Conservation (phyloP, 2,888 invertebrate species). For the Adineta ricciae region DNA sequence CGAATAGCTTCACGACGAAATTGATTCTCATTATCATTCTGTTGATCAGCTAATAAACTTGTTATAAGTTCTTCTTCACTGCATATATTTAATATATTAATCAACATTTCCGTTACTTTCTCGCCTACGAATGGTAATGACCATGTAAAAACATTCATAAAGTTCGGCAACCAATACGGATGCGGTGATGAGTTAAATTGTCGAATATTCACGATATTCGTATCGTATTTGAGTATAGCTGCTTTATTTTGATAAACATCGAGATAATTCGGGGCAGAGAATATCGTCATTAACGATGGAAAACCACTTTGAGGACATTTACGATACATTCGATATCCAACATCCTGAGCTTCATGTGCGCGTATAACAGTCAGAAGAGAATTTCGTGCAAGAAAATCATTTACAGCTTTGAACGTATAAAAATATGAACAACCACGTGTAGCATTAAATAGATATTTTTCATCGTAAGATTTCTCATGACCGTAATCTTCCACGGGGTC, state of each 20-base stretch:
- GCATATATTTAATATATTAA: conserved; percentile 14
- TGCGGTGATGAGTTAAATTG: conserved; percentile 18
- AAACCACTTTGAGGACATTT: conserved; percentile 25
- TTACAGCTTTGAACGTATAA: conserved; percentile 26
- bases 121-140: conserved; percentile 16
- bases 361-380: conserved; percentile 24
- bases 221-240: conserved; percentile 26
- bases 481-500: conserved; percentile 24
- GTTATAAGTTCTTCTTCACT: conserved; percentile 21
- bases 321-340: conserved; percentile 22
- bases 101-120: conserved; percentile 16
- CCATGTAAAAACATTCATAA: conserved; percentile 28
- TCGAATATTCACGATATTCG: conserved; percentile 8
- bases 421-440: conserved; percentile 29
- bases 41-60: background rate
- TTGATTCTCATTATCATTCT: background rate
- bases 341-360: conserved; percentile 31
- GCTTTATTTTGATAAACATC: conserved; percentile 34
- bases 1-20: conserved; percentile 20
- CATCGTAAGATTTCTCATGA: background rate
- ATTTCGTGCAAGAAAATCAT: conserved; percentile 27
- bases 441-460: conserved; percentile 24
- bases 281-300: conserved; percentile 29
- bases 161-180: conserved; percentile 32
- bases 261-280: conserved; percentile 31